Evolutionary conservation across 1,140 invertebrate genomes (phyloP).

Genomic region (Penaeus japonicus): DNA sequence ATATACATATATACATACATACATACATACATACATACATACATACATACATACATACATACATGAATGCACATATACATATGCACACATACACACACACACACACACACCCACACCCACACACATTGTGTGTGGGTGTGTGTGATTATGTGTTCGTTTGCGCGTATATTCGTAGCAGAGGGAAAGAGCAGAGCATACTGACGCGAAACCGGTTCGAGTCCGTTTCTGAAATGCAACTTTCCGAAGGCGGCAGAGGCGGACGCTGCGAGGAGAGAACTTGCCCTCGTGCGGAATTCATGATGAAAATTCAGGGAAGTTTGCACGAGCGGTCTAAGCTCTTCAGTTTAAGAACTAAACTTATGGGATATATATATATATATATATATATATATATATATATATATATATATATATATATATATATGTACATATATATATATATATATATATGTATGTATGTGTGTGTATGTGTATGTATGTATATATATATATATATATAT

Average conservation of each 20-base stretch:
- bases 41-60: background rate
- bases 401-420: background rate
- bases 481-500: background rate
- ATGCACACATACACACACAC: background rate
- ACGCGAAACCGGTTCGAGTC: too few relatives aligned
- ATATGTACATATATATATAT: background rate
- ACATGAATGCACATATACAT: background rate
- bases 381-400: background rate
- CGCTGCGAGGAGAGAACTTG: too few relatives aligned
- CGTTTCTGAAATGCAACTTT: too few relatives aligned
- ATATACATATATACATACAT: background rate
- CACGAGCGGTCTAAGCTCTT: too few relatives aligned
- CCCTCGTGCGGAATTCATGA: too few relatives aligned
- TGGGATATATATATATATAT: background rate
- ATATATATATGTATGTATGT: background rate
- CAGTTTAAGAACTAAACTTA: too few relatives aligned
- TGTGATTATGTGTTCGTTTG: background rate
- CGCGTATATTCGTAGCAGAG: too few relatives aligned
- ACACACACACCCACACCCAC: background rate
- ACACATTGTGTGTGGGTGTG: background rate
- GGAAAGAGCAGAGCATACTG: too few relatives aligned
- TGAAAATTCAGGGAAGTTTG: too few relatives aligned
- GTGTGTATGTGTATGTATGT: background rate
- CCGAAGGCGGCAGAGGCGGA: too few relatives aligned
- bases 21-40: background rate